Evolutionary conservation across 2,888 invertebrate species (phyloP).

Genomic region (Diabrotica balteata): DNA sequence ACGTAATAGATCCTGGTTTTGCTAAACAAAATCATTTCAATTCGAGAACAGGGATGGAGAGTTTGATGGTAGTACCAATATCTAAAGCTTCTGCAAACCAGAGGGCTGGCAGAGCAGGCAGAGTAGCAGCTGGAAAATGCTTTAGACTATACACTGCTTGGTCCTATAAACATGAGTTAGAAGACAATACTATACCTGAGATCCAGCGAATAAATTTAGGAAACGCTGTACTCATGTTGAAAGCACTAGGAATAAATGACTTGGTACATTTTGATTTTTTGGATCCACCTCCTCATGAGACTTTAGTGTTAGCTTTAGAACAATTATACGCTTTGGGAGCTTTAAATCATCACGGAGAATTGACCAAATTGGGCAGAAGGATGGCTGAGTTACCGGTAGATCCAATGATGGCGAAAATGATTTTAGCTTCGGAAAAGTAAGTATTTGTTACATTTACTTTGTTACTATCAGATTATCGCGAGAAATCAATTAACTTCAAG

Average conservation of each 20-base stretch:
- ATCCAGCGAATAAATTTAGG: slow-evolving; percentile 97
- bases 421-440: slow-evolving; percentile 94
- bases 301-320: slow-evolving; percentile 83
- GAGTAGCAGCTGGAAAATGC: slow-evolving; percentile 97
- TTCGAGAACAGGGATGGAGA: slow-evolving; percentile 98
- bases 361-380: slow-evolving; percentile 93
- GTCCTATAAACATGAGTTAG: slow-evolving; percentile 98
- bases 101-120: slow-evolving; percentile 92
- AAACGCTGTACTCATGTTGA: slow-evolving; percentile 95
- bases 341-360: slow-evolving; percentile 94
- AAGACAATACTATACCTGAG: slow-evolving; percentile 98
- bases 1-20: slow-evolving; percentile 99
- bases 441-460: slow-evolving; percentile 45
- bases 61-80: slow-evolving; percentile 97
- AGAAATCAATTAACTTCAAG: no score
- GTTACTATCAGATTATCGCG: no score
- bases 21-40: slow-evolving; percentile 99
- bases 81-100: slow-evolving; percentile 98
- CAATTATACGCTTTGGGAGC: slow-evolving; percentile 98
- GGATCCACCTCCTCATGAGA: slow-evolving; percentile 96
- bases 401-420: slow-evolving; percentile 99
- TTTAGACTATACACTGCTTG: slow-evolving; percentile 97
- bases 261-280: slow-evolving; percentile 97
- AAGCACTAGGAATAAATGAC: slow-evolving; percentile 97
- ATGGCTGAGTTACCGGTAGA: slow-evolving; percentile 99